Evolutionary conservation across 1,140 invertebrate species (phyloP).

Genomic region (Calliphora vicina): DNA sequence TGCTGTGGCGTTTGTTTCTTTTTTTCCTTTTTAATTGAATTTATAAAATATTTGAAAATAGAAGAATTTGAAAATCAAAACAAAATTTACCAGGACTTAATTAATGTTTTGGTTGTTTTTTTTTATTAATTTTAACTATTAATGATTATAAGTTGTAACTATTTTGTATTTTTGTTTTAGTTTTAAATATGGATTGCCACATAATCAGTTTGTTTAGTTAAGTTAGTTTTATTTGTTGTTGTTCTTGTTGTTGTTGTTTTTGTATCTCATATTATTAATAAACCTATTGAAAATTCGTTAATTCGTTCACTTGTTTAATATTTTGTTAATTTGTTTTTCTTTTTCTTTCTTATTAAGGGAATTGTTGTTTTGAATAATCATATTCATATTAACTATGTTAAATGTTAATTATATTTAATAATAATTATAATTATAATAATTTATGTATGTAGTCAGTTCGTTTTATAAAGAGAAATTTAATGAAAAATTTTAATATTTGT

Average conservation of each 20-base stretch:
- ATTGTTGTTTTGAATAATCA: neutral
- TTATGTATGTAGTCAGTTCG: slow-evolving; percentile 22
- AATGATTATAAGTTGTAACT: neutral
- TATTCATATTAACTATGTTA: neutral
- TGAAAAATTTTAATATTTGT: neutral
- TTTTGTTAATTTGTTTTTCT: neutral
- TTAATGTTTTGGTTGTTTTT: neutral
- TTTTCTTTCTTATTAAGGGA: too few species aligned
- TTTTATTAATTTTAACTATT: neutral
- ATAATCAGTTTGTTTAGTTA: neutral
- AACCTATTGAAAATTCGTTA: slow-evolving; percentile 32
- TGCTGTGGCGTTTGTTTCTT: too few species aligned
- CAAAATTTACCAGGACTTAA: neutral
- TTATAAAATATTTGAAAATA: neutral
- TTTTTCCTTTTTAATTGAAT: neutral
- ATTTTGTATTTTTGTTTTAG: neutral
- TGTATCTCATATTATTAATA: slow-evolving; percentile 9
- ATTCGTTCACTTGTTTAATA: slow-evolving; percentile 21
- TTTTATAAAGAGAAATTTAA: neutral
- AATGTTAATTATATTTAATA: neutral
- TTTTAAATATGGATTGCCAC: slow-evolving; percentile 2
- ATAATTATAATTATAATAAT: neutral
- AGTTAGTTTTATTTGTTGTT: slow-evolving; percentile 2
- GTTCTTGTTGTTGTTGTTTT: slow-evolving; percentile 7
- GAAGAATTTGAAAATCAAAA: neutral